Percentiles rank a stretch among this genome's conserved stretches.
phyloP scores from a whole-genome alignment of 2,113 vertebrate genomes.

The Myrmecophaga tridactyla region DNA sequence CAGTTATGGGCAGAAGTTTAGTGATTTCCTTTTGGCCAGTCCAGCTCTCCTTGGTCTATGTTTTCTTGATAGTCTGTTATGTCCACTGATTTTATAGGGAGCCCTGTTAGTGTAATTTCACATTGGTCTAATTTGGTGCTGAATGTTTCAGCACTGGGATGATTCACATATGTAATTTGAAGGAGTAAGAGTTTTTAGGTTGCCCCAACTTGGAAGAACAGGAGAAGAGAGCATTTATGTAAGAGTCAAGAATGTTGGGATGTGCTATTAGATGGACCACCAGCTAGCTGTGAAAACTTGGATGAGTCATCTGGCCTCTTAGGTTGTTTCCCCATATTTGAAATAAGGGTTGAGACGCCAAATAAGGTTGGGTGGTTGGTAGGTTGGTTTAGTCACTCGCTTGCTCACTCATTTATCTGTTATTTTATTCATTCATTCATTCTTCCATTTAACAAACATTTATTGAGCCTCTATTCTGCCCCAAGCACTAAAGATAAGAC shows the following conservation, averaged over 20 bases:
- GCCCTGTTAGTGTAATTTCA: not conserved
- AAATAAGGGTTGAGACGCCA: not conserved
- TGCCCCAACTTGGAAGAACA: not conserved
- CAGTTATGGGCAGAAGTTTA: not conserved
- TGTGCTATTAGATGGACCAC: not conserved
- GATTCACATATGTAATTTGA: not conserved
- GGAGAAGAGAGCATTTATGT: not conserved
- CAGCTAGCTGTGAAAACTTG: not conserved
- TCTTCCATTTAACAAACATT: not conserved
- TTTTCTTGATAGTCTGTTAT: not conserved
- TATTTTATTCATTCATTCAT: not conserved
- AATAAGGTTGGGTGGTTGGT: not conserved
- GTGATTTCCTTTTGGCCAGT: not conserved
- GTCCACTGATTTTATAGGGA: not conserved
- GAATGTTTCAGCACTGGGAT: not conserved
- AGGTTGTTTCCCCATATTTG: not conserved
- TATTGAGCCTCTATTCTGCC: not conserved
- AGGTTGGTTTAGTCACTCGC: not conserved
- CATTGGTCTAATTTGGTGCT: not conserved
- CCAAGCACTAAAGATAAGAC: not conserved
- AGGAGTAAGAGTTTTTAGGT: not conserved
- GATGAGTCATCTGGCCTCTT: not conserved
- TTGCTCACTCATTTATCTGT: not conserved
- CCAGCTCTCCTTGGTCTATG: not conserved
- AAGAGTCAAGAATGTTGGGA: not conserved